Evolutionary conservation across 1,140 invertebrate species (phyloP).

Genomic region (Drosophila mojavensis): DNA sequence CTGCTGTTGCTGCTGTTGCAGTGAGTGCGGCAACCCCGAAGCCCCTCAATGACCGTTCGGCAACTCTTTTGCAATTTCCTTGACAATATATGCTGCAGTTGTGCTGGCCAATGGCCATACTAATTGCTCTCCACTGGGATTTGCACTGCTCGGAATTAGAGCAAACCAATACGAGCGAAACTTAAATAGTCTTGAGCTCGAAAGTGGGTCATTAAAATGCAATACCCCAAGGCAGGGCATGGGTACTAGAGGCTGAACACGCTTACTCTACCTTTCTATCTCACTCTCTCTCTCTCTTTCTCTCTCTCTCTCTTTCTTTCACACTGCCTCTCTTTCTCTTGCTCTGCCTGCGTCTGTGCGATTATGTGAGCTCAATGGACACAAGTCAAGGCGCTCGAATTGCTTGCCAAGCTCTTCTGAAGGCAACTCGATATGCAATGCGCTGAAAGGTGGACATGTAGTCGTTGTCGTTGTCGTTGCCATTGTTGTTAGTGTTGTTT

Average conservation of each 20-base stretch:
- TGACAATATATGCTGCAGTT: conserved; percentile 55
- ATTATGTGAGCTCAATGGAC: conserved; percentile 72
- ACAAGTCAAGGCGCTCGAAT: conserved; percentile 73
- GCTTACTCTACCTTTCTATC: background rate
- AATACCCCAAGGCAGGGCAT: conserved; percentile 52
- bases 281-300: conserved; percentile 6
- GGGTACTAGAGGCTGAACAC: conserved; percentile 1
- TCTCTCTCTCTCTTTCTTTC: background rate
- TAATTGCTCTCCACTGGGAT: conserved; percentile 72
- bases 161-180: conserved; percentile 70
- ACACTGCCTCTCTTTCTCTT: background rate
- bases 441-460: conserved; percentile 31
- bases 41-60: conserved; percentile 28
- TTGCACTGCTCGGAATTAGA: conserved; percentile 67
- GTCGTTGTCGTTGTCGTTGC: conserved; percentile 13
- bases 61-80: conserved; percentile 70
- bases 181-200: conserved; percentile 73
- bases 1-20: background rate
- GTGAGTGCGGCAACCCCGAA: conserved; percentile 46
- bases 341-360: conserved; percentile 4
- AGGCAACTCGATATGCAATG: conserved; percentile 72
- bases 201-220: conserved; percentile 81
- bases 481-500: conserved; percentile 27
- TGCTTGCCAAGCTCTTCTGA: conserved; percentile 63
- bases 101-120: conserved; percentile 54